Evolutionary conservation across 2,797 vertebrate genomes (phyloP).

Genomic region (Nasua narica): DNA sequence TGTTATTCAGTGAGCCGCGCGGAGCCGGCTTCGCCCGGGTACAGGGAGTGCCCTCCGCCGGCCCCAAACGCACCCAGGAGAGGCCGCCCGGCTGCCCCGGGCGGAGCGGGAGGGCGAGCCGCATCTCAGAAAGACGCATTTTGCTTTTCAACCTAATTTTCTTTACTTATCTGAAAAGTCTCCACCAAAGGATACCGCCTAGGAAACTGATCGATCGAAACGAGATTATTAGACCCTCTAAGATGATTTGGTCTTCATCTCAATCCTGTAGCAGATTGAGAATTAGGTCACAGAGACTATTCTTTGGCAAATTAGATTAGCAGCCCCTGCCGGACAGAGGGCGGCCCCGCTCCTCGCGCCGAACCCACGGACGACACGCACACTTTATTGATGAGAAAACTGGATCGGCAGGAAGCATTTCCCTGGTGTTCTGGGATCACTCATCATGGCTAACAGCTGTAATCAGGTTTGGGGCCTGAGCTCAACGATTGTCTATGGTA

Average conservation of each 20-base stretch:
- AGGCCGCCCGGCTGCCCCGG: conserved; percentile 73
- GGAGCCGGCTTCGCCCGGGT: conserved; percentile 86
- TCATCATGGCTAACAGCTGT: accelerated
- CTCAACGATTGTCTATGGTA: accelerated
- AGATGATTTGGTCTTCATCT: conserved; percentile 96
- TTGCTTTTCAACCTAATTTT: conserved; percentile 84
- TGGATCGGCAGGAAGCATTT: accelerated
- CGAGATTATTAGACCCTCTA: conserved; percentile 92
- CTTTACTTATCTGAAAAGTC: conserved; percentile 91
- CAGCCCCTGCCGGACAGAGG: conserved; percentile 86
- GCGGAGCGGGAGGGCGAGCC: conserved; percentile 70
- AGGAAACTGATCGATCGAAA: conserved; percentile 95
- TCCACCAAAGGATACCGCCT: conserved; percentile 86
- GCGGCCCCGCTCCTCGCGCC: neutral
- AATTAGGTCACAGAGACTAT: conserved; percentile 93
- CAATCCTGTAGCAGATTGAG: conserved; percentile 89
- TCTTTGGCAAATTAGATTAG: conserved; percentile 92
- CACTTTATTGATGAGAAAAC: neutral
- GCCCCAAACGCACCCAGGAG: conserved; percentile 71
- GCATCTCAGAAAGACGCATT: conserved; percentile 76
- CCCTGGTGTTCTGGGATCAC: accelerated
- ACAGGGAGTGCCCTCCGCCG: conserved; percentile 78
- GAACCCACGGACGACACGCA: neutral
- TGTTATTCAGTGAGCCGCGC: conserved; percentile 90
- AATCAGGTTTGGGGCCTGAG: neutral